Conservation (phyloP, 2,797 vertebrate genomes). For the Sylvilagus floridanus region DNA sequence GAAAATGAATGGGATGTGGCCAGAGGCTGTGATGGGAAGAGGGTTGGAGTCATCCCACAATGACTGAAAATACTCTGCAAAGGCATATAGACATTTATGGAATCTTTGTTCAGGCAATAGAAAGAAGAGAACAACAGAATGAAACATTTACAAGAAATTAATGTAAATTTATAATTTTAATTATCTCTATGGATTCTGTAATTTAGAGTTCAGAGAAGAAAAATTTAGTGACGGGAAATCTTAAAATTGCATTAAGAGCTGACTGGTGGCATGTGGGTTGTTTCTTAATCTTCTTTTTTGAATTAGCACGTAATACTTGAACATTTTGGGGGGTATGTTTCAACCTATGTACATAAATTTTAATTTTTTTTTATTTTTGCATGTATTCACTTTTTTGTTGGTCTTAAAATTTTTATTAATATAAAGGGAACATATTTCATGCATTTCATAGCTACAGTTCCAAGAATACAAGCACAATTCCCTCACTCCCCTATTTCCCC, state of each 20-base stretch:
- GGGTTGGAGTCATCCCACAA: neutral
- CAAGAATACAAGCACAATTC: no score
- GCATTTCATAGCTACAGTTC: no score
- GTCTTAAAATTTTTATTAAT: no score
- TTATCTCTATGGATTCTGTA: neutral
- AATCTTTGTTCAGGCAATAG: neutral
- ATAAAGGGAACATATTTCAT: no score
- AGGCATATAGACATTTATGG: neutral
- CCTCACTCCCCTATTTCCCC: no score
- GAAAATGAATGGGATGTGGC: neutral
- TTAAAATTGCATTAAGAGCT: neutral
- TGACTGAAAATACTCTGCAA: neutral
- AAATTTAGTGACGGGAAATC: neutral
- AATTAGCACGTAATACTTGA: no score
- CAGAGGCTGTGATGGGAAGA: neutral
- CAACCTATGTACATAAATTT: no score
- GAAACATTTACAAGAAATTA: neutral
- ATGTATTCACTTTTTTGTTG: no score
- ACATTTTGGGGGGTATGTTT: no score
- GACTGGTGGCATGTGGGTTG: neutral
- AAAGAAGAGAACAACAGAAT: neutral
- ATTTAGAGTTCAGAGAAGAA: neutral
- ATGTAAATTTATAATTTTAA: neutral
- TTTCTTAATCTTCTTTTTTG: neutral
- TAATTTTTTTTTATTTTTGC: no score